Evolutionary conservation across 64 coral and sea anemone genomes (phyloP).

Genomic region (Actinia equina): DNA sequence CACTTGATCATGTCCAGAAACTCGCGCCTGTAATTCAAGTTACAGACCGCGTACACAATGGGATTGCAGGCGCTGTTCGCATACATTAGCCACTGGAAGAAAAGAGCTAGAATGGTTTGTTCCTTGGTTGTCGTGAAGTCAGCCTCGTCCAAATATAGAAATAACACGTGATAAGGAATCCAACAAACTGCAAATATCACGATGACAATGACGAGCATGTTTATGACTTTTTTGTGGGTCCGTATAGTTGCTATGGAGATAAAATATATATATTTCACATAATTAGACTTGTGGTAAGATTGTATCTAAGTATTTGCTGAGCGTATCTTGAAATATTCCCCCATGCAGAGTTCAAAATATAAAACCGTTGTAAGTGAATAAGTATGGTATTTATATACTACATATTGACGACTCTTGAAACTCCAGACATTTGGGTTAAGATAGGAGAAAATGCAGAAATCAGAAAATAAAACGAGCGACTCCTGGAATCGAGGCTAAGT

Average conservation of each 20-base stretch:
- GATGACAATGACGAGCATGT: constrained; percentile 25
- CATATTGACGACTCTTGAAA: too few species aligned
- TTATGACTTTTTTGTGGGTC: constrained; percentile 23
- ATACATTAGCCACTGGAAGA: constrained; percentile 63
- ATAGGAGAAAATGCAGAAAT: too few species aligned
- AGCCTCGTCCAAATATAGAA: constrained; percentile 25
- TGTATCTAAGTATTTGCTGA: background rate
- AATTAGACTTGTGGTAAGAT: too few species aligned
- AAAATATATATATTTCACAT: background rate
- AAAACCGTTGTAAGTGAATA: too few species aligned
- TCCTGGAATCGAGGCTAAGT: too few species aligned
- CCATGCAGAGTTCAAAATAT: background rate
- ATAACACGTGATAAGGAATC: constrained; percentile 30
- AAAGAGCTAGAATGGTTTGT: constrained; percentile 16
- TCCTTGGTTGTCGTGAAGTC: constrained; percentile 3
- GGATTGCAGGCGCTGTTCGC: constrained; percentile 68
- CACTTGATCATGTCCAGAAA: constrained; percentile 42
- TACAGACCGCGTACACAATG: constrained; percentile 61
- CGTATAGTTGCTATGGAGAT: constrained; percentile 5
- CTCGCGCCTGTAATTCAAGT: constrained; percentile 53
- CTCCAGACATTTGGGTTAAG: too few species aligned
- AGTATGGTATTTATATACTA: too few species aligned
- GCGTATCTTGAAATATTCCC: background rate
- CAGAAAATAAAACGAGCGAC: too few species aligned
- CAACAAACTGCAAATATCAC: constrained; percentile 46